Evolutionary conservation across 2,113 vertebrate genomes (phyloP).

Genomic region (Ciconia maguari): DNA sequence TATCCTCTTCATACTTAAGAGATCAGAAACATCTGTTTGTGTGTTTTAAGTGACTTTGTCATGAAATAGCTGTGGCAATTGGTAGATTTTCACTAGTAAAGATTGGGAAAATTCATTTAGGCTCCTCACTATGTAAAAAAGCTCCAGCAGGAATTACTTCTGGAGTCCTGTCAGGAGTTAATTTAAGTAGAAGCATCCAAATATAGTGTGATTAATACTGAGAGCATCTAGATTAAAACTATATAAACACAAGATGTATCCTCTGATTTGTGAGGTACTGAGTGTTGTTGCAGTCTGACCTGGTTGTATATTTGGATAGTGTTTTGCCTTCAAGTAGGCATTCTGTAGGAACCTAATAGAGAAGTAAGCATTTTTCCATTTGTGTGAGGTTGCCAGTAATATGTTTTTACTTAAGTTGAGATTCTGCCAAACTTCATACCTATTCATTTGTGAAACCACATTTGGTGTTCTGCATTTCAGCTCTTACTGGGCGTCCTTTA

Average conservation of each 20-base stretch:
- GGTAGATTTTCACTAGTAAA: not conserved
- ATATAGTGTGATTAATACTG: not conserved
- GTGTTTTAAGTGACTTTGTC: not conserved
- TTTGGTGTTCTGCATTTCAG: constrained; percentile 22
- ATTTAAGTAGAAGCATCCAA: not conserved
- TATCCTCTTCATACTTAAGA: not conserved
- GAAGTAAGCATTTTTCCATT: constrained; percentile 41
- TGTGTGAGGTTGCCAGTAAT: constrained; percentile 1
- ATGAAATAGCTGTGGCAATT: not conserved
- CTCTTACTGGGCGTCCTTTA: not conserved
- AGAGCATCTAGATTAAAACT: not conserved
- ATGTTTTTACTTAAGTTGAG: constrained; percentile 28
- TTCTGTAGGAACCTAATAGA: not conserved
- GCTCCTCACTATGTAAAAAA: not conserved
- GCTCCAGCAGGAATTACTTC: not conserved
- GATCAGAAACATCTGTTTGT: not conserved
- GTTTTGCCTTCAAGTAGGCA: not conserved
- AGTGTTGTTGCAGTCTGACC: not conserved
- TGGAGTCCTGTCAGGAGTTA: not conserved
- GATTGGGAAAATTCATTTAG: not conserved
- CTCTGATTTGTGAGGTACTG: not conserved
- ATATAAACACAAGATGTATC: not conserved
- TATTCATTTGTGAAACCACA: constrained; percentile 9
- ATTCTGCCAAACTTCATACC: constrained; percentile 34
- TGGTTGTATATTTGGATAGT: not conserved